Base-by-base conservation (phyloP, 2,888 invertebrate genomes). In the Epistrophella euchroma region DNA sequence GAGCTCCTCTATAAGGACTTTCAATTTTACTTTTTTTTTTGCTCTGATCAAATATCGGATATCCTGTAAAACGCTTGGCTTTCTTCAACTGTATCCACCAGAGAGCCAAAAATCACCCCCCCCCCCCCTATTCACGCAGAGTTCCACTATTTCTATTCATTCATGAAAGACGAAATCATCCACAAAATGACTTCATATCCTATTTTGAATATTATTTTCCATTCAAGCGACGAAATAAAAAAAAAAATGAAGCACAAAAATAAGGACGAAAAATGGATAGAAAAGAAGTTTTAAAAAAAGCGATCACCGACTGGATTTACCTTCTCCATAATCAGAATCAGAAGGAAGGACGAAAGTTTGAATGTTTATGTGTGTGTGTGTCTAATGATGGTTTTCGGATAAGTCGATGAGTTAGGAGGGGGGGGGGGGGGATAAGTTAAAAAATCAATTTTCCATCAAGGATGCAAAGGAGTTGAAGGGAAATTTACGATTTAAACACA, bases 161-260 rank as follows among this genome's bases (percentile, higher is more conserved):
- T 55, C 68, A 62, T 56, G 47, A 83, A 83, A 83, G 68, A 68
- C 62, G 56, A 83, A 83, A 83, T 83, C 78, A 70, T 86, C 86
- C 77, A 74, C 77, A 86, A 86, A 86, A 86, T 82, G 86, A 82
- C 82, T 86, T 82, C 86, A 86, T 86, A 82, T 86, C 86, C 82
- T 82, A 77, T 86, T 86, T 82, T 82, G 82, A 82, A 86, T 86
- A 86, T 86, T 82, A 86, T 86, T 86, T 82, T 74, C 77, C 74
- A 78, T 82, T 78, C 71, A 60, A 77, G 19, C 19, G 68, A 10
- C 43, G 32, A 22, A 45, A 32, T 6, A 47, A 47, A 19, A 58
- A 3, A 35, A 35, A 70, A 55, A 13, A 17, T 64, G 19, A 35
- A 50, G 52, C 64, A 32, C 32, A 32, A 64, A 64, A 64, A 64